Base-by-base conservation (phyloP, 2,797 vertebrate species). In the Emys orbicularis region DNA sequence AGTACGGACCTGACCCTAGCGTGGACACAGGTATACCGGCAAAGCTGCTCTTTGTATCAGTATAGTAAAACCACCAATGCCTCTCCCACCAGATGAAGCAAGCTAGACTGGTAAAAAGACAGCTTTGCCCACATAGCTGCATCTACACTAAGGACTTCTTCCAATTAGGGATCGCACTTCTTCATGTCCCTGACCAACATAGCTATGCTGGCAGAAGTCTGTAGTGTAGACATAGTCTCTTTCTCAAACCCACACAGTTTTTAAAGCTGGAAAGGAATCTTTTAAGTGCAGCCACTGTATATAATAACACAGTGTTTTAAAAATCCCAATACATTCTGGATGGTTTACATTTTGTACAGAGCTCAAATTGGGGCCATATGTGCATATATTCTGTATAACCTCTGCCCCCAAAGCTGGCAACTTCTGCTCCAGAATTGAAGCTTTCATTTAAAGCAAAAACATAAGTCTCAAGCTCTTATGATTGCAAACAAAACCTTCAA, bases 401-500 rank as follows among this genome's bases (percentile, higher is more conserved):
- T 53, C 0, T 0, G 59, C 83, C 53, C 54, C 93, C 77, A 19
- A 37, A 47, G 68, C 81, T 37, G n/a, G 31, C 21, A 25, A 4
- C 44, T 87, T 84, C 29, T 1, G 3, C 84, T 80, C 88, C 34
- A 9, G 37, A 72, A 86, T 8, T 76, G 88, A 37, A 72, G 10
- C 4, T 68, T 68, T 68, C 61, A 68, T 68, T 19, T 37, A 68
- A 68, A 68, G 16, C 16, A 37, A 68, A 81, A 53, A 54, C 25
- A 27, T 61, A 27, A 83, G 80, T 3, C 68, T 91, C 52, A 87
- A 87, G n/a, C 37, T 68, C 37, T 29, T 41, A 49, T 34, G 8
- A 29, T 93, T 84, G 87, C 93, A 93, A 4, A 77, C 91, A 95
- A 18, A n/a, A 90, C 95, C 80, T 41, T 85, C 85, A 82, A 77